phyloP scores from a whole-genome alignment of 2,888 invertebrate genomes.

The Thereva nobilitata region DNA sequence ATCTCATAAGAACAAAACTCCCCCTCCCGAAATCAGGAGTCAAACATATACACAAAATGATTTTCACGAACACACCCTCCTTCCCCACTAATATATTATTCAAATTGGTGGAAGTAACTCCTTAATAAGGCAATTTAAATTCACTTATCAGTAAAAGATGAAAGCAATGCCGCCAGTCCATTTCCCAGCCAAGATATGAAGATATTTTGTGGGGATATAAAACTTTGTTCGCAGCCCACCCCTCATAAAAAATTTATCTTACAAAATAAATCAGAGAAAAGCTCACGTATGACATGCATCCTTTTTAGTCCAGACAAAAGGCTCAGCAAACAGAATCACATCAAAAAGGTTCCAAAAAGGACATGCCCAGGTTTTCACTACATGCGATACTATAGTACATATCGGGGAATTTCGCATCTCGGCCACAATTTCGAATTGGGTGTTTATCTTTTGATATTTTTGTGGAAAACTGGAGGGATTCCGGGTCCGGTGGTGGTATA shows the following conservation, averaged over 20 bases:
- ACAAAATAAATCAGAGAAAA: constrained; percentile 37
- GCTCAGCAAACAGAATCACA: constrained; percentile 9
- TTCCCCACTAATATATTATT: constrained; percentile 10
- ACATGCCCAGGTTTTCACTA: not conserved
- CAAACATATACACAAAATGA: too few species aligned
- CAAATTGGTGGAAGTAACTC: constrained; percentile 6
- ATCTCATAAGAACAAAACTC: too few species aligned
- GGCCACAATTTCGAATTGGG: not conserved
- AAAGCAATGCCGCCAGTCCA: not conserved
- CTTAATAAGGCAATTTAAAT: constrained; percentile 35
- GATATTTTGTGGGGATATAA: constrained; percentile 7
- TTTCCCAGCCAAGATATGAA: not conserved
- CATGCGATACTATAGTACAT: not conserved
- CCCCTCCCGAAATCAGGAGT: too few species aligned
- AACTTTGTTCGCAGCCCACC: not conserved
- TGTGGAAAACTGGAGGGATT: constrained; percentile 28
- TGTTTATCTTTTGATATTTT: constrained; percentile 35
- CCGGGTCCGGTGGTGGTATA: not conserved
- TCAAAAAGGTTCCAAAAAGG: not conserved
- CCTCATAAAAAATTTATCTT: constrained; percentile 34
- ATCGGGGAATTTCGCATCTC: constrained; percentile 25
- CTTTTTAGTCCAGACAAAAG: not conserved
- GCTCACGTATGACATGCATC: constrained; percentile 34
- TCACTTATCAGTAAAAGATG: constrained; percentile 20
- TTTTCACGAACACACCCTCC: too few species aligned